phyloP scores from a whole-genome alignment of 2,113 vertebrate genomes.

The Crypturellus undulatus region DNA sequence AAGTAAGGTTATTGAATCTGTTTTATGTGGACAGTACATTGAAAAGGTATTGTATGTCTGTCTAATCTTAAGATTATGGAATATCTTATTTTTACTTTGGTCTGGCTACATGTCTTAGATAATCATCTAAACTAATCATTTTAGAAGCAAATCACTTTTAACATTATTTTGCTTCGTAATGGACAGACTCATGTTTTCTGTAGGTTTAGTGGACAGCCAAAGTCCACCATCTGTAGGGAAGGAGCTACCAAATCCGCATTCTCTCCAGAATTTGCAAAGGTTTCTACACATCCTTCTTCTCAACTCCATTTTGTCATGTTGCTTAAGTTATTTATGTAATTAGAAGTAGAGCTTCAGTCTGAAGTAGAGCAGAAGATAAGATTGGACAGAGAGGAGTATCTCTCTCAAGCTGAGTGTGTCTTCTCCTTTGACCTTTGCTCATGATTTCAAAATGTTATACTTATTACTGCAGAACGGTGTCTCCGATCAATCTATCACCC shows the following conservation, averaged over 20 bases:
- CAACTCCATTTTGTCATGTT: not conserved
- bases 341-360: not conserved
- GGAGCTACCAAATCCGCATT: not conserved
- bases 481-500: not conserved
- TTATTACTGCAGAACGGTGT: not conserved
- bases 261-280: not conserved
- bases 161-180: not conserved
- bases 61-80: not conserved
- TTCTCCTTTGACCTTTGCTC: not conserved
- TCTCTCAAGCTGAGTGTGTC: not conserved
- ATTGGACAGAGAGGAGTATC: not conserved
- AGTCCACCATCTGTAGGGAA: rapidly evolving
- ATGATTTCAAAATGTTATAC: not conserved
- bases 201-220: not conserved
- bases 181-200: not conserved
- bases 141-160: not conserved
- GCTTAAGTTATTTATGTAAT: not conserved
- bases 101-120: not conserved
- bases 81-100: not conserved
- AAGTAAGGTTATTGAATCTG: not conserved
- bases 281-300: not conserved
- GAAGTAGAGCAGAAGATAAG: not conserved
- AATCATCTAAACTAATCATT: not conserved
- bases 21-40: not conserved
- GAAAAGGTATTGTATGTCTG: not conserved